Evolutionary conservation across 2,888 invertebrate genomes (phyloP).

Genomic region (Tineola bisselliella): DNA sequence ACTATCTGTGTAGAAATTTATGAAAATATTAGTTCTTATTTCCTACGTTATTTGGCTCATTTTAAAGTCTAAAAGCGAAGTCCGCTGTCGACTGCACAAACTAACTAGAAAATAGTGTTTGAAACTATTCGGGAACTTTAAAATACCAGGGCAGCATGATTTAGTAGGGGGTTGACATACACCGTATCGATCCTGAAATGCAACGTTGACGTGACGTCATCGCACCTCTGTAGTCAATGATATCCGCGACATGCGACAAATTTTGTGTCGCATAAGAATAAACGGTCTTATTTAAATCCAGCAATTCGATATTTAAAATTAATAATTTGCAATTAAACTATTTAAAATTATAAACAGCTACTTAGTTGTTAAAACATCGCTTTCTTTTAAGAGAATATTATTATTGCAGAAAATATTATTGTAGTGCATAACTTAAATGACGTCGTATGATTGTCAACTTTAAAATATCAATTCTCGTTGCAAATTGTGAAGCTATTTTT

Average conservation of each 20-base stretch:
- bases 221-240: not conserved
- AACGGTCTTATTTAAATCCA: too few species aligned
- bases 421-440: not conserved
- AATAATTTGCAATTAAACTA: too few species aligned
- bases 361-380: too few species aligned
- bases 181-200: not conserved
- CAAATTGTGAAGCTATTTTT: too few species aligned
- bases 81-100: not conserved
- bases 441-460: not conserved
- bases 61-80: too few species aligned
- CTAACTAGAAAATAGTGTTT: not conserved
- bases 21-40: too few species aligned
- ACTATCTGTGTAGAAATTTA: not conserved
- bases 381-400: too few species aligned
- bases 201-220: not conserved
- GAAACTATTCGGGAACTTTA: not conserved
- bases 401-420: too few species aligned
- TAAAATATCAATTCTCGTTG: not conserved
- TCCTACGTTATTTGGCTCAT: too few species aligned
- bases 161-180: not conserved
- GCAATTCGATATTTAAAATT: too few species aligned
- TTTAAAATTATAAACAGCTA: too few species aligned
- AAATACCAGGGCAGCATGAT: not conserved
- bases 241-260: not conserved
- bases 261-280: not conserved